phyloP scores from a whole-genome alignment of 2,113 vertebrate species.

The Corythornis madagascariensis region DNA sequence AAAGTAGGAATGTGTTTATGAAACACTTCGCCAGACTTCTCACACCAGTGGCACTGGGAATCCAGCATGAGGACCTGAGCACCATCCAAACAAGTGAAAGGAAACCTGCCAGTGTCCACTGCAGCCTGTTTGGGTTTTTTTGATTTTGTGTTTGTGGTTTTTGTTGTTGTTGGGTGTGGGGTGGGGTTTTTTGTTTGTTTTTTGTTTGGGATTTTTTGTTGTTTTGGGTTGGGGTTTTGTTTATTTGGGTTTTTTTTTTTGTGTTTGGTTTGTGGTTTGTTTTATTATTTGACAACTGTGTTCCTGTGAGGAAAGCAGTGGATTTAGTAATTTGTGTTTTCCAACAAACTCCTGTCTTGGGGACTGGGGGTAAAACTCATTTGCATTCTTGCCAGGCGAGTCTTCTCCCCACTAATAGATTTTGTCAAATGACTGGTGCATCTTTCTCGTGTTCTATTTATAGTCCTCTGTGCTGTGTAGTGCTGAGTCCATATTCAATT shows the following conservation, averaged over 20 bases:
- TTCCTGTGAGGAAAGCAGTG: not conserved
- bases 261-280: too few relatives aligned
- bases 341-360: not conserved
- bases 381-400: not conserved
- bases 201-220: too few relatives aligned
- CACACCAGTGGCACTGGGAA: not conserved
- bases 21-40: not conserved
- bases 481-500: not conserved
- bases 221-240: too few relatives aligned
- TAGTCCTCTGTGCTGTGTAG: not conserved
- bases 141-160: too few relatives aligned
- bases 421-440: not conserved
- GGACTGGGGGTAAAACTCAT: not conserved
- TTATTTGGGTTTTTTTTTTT: too few relatives aligned
- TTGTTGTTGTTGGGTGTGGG: too few relatives aligned
- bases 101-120: conserved; percentile 6
- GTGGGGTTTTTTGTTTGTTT: too few relatives aligned
- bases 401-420: not conserved
- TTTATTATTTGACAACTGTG: not conserved
- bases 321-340: conserved; percentile 29
- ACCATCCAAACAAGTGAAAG: not conserved
- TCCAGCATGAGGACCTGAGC: not conserved
- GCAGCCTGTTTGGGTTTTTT: not conserved
- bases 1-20: not conserved
- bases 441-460: not conserved